Conservation (phyloP, 1,140 invertebrate genomes). For the Glossosoma conforme region DNA sequence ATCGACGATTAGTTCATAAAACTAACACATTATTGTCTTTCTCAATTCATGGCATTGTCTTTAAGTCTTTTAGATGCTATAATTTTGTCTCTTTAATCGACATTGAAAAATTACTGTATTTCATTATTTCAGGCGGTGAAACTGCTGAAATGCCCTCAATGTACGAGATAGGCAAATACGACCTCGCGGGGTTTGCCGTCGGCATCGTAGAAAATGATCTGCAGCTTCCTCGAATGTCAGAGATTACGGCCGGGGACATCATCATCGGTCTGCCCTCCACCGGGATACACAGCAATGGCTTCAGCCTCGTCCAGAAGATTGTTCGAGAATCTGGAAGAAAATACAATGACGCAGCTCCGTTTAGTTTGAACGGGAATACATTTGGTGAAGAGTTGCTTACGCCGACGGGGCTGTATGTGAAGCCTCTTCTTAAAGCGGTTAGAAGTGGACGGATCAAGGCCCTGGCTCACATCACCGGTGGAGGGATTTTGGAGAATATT, state of each 20-base stretch:
- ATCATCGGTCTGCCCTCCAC: conserved; percentile 77
- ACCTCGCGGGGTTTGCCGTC: conserved; percentile 90
- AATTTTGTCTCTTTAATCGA: neutral
- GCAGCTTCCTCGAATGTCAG: conserved; percentile 60
- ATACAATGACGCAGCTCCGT: conserved; percentile 69
- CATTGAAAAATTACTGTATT: conserved; percentile 9
- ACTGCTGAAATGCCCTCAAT: conserved; percentile 95
- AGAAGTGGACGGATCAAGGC: conserved; percentile 73
- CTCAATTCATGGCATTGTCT: neutral
- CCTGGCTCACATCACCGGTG: conserved; percentile 92
- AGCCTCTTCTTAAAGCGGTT: conserved; percentile 69
- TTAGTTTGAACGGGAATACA: conserved; percentile 54
- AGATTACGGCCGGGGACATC: conserved; percentile 67
- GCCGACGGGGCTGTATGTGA: conserved; percentile 89
- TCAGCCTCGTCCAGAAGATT: conserved; percentile 73
- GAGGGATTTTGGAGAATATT: conserved; percentile 88
- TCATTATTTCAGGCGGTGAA: conserved; percentile 71
- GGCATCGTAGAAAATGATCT: conserved; percentile 72
- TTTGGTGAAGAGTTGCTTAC: conserved; percentile 78
- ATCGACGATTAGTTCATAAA: too few species aligned
- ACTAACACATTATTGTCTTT: neutral
- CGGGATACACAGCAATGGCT: conserved; percentile 89
- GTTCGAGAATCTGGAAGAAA: conserved; percentile 53
- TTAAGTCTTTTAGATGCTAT: neutral
- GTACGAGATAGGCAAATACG: conserved; percentile 77